phyloP scores from a whole-genome alignment of 2,113 vertebrate species.

The Pangasianodon hypophthalmus region DNA sequence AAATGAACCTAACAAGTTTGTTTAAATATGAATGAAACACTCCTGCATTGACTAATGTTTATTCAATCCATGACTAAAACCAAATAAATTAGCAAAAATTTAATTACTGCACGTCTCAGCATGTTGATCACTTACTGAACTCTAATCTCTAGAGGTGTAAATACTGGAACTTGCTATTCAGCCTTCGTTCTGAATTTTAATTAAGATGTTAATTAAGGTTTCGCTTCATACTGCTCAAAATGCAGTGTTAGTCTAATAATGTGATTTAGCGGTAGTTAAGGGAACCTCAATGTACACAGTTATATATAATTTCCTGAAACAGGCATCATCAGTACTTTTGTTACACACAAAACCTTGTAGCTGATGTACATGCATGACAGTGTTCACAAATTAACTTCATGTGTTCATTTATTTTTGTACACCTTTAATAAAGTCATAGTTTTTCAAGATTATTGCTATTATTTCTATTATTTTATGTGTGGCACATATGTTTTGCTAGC shows the following conservation, averaged over 20 bases:
- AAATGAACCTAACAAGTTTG: neutral
- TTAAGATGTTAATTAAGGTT: neutral
- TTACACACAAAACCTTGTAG: neutral
- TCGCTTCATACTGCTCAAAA: neutral
- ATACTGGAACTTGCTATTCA: neutral
- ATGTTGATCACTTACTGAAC: neutral
- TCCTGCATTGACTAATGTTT: neutral
- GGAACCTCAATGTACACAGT: neutral
- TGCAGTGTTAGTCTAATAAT: neutral
- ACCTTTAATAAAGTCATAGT: neutral
- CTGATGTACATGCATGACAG: neutral
- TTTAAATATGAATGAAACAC: neutral
- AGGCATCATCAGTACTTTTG: neutral
- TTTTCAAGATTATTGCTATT: neutral
- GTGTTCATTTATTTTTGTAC: neutral
- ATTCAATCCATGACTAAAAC: neutral
- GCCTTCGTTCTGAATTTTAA: neutral
- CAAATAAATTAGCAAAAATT: conserved; percentile 7
- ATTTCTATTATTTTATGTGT: too few species aligned
- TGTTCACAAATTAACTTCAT: neutral
- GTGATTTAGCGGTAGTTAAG: neutral
- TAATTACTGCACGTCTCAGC: neutral
- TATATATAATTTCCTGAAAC: neutral
- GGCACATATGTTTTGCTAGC: neutral
- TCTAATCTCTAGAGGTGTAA: neutral